phyloP scores from a whole-genome alignment of 1,140 invertebrate genomes.

The Epicauta chinensis region DNA sequence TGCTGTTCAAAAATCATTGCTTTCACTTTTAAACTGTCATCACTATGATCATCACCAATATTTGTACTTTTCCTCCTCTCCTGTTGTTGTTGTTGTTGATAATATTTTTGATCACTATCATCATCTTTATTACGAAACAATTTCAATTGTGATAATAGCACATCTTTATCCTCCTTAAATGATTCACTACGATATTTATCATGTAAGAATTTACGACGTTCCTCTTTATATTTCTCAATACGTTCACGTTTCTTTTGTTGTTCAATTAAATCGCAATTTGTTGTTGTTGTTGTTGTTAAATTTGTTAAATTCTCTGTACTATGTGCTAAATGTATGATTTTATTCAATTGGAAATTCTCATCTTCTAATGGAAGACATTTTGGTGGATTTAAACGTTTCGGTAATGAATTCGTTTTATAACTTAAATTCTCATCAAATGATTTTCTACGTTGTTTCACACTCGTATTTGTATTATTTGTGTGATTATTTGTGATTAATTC shows the following conservation, averaged over 20 bases:
- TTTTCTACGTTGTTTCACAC: constrained; percentile 39
- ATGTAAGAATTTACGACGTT: constrained; percentile 74
- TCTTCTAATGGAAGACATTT: constrained; percentile 50
- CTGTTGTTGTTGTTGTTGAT: background rate
- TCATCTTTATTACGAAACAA: constrained; percentile 36
- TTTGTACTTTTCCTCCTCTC: constrained; percentile 1
- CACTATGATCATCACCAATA: background rate
- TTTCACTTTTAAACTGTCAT: background rate
- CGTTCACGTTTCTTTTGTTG: constrained; percentile 58
- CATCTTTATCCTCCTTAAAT: constrained; percentile 58
- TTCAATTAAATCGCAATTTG: constrained; percentile 6
- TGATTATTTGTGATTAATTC: constrained; percentile 42
- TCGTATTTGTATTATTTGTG: constrained; percentile 36
- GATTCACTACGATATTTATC: constrained; percentile 73
- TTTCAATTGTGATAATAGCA: constrained; percentile 35
- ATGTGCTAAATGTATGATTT: constrained; percentile 29
- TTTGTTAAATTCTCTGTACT: constrained; percentile 29
- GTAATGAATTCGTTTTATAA: constrained; percentile 42
- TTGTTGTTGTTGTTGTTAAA: constrained; percentile 28
- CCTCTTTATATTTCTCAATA: constrained; percentile 89
- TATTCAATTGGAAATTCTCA: constrained; percentile 16
- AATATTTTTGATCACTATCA: background rate
- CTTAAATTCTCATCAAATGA: constrained; percentile 47
- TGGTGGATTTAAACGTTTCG: constrained; percentile 47
- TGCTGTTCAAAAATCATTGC: background rate